Evolutionary conservation across 2,888 invertebrate genomes (phyloP).

Genomic region (Bhutanitis thaidina): DNA sequence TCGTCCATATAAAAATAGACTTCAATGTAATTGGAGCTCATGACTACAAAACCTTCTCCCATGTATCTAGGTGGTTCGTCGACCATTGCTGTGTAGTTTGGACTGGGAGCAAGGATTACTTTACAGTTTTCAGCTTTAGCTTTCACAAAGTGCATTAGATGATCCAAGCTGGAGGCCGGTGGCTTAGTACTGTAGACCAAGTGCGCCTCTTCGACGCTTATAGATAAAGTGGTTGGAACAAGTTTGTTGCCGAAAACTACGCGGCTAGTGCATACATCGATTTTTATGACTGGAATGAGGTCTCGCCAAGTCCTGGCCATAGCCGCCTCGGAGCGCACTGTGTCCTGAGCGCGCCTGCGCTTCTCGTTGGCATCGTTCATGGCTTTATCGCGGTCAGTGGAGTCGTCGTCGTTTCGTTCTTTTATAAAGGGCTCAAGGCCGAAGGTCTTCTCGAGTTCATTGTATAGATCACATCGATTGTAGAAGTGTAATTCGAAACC

Average conservation of each 20-base stretch:
- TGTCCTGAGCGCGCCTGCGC: slow-evolving; percentile 69
- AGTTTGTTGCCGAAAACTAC: slow-evolving; percentile 97
- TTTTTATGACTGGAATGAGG: slow-evolving; percentile 96
- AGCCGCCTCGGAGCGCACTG: slow-evolving; percentile 87
- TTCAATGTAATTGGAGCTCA: slow-evolving; percentile 96
- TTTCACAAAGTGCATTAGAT: slow-evolving; percentile 97
- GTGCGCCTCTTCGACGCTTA: slow-evolving; percentile 96
- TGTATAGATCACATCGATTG: slow-evolving; percentile 93
- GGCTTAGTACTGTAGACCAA: slow-evolving; percentile 97
- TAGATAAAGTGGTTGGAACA: slow-evolving; percentile 94
- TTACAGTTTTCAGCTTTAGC: slow-evolving; percentile 97
- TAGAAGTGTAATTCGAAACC: slow-evolving; percentile 97
- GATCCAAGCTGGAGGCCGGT: slow-evolving; percentile 94
- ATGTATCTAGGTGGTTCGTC: slow-evolving; percentile 97
- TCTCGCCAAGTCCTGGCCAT: slow-evolving; percentile 96
- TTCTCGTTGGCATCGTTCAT: slow-evolving; percentile 83
- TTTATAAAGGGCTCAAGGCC: slow-evolving; percentile 90
- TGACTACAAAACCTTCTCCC: slow-evolving; percentile 98
- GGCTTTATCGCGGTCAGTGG: slow-evolving; percentile 76
- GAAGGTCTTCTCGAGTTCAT: slow-evolving; percentile 92
- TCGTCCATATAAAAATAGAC: slow-evolving; percentile 99
- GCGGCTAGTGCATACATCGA: slow-evolving; percentile 94
- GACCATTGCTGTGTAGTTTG: slow-evolving; percentile 94
- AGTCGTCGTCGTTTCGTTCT: slow-evolving; percentile 80
- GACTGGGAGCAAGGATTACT: slow-evolving; percentile 97